Evolutionary conservation across 2,888 invertebrate species (phyloP).

Genomic region (Caenorhabditis afra): DNA sequence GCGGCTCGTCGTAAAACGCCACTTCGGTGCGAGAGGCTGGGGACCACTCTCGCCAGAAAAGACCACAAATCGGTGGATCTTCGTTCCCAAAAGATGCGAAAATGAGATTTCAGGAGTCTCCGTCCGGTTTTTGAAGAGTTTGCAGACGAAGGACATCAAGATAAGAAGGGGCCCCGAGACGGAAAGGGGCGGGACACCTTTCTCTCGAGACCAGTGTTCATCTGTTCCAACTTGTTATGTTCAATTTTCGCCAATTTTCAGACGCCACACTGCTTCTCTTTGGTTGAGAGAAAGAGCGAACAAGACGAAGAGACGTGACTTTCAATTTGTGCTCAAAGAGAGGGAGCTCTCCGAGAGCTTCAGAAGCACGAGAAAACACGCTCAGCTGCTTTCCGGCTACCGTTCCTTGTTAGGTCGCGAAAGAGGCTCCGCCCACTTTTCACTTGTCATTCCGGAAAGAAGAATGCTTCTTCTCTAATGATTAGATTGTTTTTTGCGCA

Average conservation of each 20-base stretch:
- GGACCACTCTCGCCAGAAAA: background rate
- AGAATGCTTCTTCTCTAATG: slow-evolving; percentile 7
- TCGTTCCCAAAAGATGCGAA: background rate
- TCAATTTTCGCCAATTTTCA: slow-evolving; percentile 31
- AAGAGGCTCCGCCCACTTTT: background rate
- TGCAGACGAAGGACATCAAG: slow-evolving; percentile 38
- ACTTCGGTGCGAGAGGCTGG: background rate
- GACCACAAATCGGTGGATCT: background rate
- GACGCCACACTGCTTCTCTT: slow-evolving; percentile 11
- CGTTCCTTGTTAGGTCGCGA: slow-evolving; percentile 18
- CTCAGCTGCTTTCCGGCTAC: slow-evolving; percentile 11
- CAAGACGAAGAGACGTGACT: slow-evolving; percentile 7
- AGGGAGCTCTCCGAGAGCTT: background rate
- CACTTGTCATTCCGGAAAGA: slow-evolving; percentile 4
- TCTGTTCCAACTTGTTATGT: slow-evolving; percentile 17
- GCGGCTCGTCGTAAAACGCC: slow-evolving; percentile 1
- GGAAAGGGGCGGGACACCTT: background rate
- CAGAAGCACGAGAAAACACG: slow-evolving; percentile 16
- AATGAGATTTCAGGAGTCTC: background rate
- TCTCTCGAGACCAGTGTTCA: slow-evolving; percentile 26
- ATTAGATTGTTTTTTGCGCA: slow-evolving; percentile 35
- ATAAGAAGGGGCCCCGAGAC: slow-evolving; percentile 15
- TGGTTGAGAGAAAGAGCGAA: slow-evolving; percentile 6
- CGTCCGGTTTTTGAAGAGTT: background rate
- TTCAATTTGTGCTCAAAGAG: slow-evolving; percentile 10